Percentiles rank a stretch among this genome's conserved stretches.
Conservation (phyloP, 2,797 vertebrate species). For the Hylomyscus alleni region DNA sequence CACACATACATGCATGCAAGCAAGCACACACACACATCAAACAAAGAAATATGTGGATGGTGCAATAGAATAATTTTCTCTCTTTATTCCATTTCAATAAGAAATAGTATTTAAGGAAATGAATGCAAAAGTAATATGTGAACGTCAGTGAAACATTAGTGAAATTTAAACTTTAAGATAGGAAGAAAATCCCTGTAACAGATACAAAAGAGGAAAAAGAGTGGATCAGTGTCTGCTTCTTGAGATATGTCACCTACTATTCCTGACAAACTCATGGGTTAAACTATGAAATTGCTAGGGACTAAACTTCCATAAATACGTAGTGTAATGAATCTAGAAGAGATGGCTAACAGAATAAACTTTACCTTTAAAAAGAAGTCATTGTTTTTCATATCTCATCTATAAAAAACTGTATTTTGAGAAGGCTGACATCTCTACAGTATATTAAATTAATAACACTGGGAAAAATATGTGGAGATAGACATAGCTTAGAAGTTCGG, state of each 20-base stretch:
- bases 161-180: conserved; percentile 21
- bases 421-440: neutral
- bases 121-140: neutral
- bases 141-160: neutral
- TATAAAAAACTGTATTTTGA: conserved; percentile 8
- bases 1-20: neutral
- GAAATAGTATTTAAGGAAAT: neutral
- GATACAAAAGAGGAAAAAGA: conserved; percentile 29
- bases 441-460: neutral
- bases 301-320: neutral
- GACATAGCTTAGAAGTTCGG: neutral
- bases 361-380: neutral
- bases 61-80: neutral
- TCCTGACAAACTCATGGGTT: neutral
- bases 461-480: neutral
- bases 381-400: neutral
- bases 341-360: neutral
- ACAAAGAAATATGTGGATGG: too few relatives aligned
- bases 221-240: neutral
- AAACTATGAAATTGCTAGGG: neutral
- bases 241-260: neutral
- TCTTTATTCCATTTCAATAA: conserved; percentile 29
- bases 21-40: neutral
- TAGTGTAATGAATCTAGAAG: neutral
- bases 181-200: neutral